A percentile compares a stretch with the other conserved stretches of the same genome.
These are phyloP conservation scores for Andrena cerasifolii DNA, from an alignment of 1,140 invertebrate species.

Conservation along the genomic window DNA sequence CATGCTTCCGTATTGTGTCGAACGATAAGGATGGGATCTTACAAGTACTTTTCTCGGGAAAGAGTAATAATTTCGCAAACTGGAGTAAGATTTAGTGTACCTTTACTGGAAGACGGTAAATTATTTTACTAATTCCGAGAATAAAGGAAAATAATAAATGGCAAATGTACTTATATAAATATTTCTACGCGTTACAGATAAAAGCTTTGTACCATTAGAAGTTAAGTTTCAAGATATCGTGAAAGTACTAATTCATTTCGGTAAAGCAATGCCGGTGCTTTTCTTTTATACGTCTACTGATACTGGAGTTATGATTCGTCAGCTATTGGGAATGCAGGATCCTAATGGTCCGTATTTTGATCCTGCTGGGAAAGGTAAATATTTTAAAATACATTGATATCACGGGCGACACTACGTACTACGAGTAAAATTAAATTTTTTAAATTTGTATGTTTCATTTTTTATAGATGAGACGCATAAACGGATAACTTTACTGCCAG, in stretches of 20 bases:
- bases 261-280: constrained; percentile 87
- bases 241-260: constrained; percentile 89
- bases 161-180: neutral
- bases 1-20: constrained; percentile 85
- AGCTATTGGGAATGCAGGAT: constrained; percentile 84
- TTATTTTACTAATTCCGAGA: constrained; percentile 2
- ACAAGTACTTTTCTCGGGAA: constrained; percentile 87
- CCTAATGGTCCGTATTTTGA: constrained; percentile 83
- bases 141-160: neutral
- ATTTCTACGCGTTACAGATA: constrained; percentile 68
- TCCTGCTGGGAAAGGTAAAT: constrained; percentile 85
- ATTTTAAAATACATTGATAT: constrained; percentile 17
- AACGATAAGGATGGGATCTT: constrained; percentile 90
- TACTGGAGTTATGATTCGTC: constrained; percentile 86
- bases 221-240: constrained; percentile 87
- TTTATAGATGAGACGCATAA: constrained; percentile 86
- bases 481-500: constrained; percentile 90
- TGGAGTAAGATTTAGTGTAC: constrained; percentile 87
- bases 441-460: constrained; percentile 59
- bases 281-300: constrained; percentile 89
- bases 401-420: no score
- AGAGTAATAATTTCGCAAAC: constrained; percentile 86
- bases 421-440: constrained; percentile 32
- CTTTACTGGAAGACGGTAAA: constrained; percentile 84
- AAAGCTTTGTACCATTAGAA: constrained; percentile 83